phyloP scores from a whole-genome alignment of 2,113 vertebrate species.

The Tragulus kanchil region DNA sequence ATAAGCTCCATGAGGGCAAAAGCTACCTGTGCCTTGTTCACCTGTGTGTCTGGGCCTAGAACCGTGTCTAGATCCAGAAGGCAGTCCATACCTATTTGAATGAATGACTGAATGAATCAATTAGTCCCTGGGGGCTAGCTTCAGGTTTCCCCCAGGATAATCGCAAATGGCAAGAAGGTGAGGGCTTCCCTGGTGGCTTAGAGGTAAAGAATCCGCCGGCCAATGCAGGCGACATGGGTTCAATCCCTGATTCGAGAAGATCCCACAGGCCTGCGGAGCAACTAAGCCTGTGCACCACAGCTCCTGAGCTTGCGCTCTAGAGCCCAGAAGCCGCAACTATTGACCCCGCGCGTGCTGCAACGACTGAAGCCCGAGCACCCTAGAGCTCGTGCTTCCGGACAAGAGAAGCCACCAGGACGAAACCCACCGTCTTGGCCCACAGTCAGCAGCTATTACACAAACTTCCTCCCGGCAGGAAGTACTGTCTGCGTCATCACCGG shows the following conservation, averaged over 20 bases:
- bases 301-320: not conserved
- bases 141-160: not conserved
- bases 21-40: no score
- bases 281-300: not conserved
- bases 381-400: not conserved
- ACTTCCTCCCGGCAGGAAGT: not conserved
- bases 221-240: not conserved
- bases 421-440: not conserved
- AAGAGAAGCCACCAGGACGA: not conserved
- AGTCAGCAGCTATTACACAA: no score
- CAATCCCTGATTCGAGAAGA: not conserved
- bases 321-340: accelerated
- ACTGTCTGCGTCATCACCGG: accelerated
- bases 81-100: not conserved
- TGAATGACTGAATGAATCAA: not conserved
- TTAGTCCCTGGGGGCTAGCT: not conserved
- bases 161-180: not conserved
- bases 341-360: accelerated
- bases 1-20: not conserved
- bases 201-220: not conserved
- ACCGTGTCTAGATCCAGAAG: not conserved
- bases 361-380: not conserved
- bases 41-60: not conserved
- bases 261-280: not conserved
- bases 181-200: not conserved